phyloP scores from a whole-genome alignment of 2,113 vertebrate genomes.

The Jaculus jaculus region DNA sequence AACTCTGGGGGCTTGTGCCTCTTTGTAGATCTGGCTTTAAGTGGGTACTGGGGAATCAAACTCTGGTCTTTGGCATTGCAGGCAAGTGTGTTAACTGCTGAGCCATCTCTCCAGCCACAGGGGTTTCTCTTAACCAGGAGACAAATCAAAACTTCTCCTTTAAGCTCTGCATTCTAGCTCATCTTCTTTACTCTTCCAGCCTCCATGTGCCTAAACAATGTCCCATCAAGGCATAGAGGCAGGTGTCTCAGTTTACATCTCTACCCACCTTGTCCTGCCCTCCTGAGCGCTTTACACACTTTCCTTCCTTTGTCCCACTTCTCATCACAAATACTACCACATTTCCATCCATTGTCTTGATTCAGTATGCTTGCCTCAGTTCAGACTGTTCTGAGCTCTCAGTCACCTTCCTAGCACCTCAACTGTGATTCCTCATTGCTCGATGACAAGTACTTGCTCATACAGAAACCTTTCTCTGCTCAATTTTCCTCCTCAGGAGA shows the following conservation, averaged over 20 bases:
- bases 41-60: too few relatives aligned
- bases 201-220: not conserved
- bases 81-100: too few relatives aligned
- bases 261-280: not conserved
- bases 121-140: not conserved
- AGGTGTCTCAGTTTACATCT: not conserved
- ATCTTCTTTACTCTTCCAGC: not conserved
- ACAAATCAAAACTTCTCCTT: not conserved
- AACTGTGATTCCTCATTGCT: not conserved
- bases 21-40: too few relatives aligned
- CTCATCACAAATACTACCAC: constrained; percentile 2
- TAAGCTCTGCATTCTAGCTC: not conserved
- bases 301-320: constrained; percentile 8
- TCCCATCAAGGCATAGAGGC: not conserved
- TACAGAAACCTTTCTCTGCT: not conserved
- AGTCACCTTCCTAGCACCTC: not conserved
- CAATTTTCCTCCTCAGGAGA: not conserved
- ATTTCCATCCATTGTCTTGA: not conserved
- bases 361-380: not conserved
- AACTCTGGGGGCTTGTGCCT: too few relatives aligned
- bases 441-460: not conserved
- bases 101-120: too few relatives aligned
- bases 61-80: too few relatives aligned
- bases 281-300: not conserved
- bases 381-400: not conserved